phyloP scores from a whole-genome alignment of 2,888 invertebrate genomes.

The Drosophila prolongata region DNA sequence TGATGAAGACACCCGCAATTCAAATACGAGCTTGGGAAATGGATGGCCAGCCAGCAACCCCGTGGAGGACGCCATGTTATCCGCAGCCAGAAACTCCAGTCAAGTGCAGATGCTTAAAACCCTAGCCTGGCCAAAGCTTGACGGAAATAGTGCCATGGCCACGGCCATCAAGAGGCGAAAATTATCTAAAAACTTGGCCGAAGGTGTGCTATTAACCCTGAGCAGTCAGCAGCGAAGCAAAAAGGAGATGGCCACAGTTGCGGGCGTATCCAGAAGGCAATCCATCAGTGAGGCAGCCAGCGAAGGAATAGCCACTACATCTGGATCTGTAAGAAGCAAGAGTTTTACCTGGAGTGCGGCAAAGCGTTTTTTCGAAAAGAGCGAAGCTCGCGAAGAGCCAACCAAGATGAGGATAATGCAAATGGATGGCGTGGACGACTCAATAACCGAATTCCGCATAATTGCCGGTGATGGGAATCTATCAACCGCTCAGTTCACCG shows the following conservation, averaged over 20 bases:
- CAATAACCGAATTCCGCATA: conserved; percentile 85
- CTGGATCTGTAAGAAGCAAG: conserved; percentile 64
- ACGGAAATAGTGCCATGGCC: conserved; percentile 64
- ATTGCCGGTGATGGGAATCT: conserved; percentile 83
- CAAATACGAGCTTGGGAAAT: conserved; percentile 70
- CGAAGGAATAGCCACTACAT: conserved; percentile 52
- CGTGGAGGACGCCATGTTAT: conserved; percentile 82
- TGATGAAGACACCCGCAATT: conserved; percentile 79
- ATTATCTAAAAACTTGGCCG: conserved; percentile 85
- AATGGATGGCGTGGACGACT: conserved; percentile 89
- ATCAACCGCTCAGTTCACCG: conserved; percentile 82
- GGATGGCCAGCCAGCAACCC: conserved; percentile 78
- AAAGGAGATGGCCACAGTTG: conserved; percentile 66
- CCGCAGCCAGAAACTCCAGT: conserved; percentile 73
- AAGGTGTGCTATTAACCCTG: conserved; percentile 82
- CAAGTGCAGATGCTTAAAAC: conserved; percentile 66
- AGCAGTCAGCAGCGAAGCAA: conserved; percentile 71
- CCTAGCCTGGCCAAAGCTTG: conserved; percentile 72
- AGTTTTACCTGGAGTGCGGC: conserved; percentile 83
- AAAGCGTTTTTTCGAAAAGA: conserved; percentile 76
- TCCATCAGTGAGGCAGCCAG: conserved; percentile 81
- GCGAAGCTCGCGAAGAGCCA: conserved; percentile 57
- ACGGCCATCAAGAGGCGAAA: conserved; percentile 89
- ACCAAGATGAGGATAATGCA: conserved; percentile 86
- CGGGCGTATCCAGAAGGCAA: conserved; percentile 69